These are phyloP conservation scores for Bubo blakistoni DNA, from an alignment of 2,113 vertebrate species.

Conservation along the genomic window DNA sequence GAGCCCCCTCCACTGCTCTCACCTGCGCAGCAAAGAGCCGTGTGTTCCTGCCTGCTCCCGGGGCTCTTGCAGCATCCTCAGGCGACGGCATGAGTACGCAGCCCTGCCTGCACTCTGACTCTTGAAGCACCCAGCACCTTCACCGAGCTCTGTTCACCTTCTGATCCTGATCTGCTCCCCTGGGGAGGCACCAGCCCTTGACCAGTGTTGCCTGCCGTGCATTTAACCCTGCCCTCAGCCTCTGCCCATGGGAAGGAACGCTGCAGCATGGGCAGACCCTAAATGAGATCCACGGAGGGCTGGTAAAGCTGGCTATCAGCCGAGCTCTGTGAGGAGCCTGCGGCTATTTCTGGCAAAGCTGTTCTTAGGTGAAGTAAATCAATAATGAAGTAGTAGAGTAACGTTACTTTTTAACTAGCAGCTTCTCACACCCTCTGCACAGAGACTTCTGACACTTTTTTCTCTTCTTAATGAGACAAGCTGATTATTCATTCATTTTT, in stretches of 20 bases:
- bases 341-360: neutral
- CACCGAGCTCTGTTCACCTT: neutral
- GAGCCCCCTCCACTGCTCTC: constrained; percentile 38
- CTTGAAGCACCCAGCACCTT: neutral
- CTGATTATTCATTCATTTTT: neutral
- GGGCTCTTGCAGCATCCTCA: too few relatives aligned
- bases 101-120: neutral
- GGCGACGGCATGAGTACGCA: fast-evolving
- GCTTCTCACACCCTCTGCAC: neutral
- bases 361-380: neutral
- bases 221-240: neutral
- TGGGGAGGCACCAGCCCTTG: neutral
- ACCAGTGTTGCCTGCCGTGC: neutral
- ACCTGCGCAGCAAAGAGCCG: fast-evolving
- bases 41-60: neutral
- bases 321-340: neutral
- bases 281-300: fast-evolving
- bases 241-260: neutral
- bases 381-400: neutral
- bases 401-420: neutral
- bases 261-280: neutral
- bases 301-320: neutral
- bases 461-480: neutral
- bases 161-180: neutral
- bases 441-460: neutral